Conservation (phyloP, 2,113 vertebrate species). For the Muntiacus muntjak region DNA sequence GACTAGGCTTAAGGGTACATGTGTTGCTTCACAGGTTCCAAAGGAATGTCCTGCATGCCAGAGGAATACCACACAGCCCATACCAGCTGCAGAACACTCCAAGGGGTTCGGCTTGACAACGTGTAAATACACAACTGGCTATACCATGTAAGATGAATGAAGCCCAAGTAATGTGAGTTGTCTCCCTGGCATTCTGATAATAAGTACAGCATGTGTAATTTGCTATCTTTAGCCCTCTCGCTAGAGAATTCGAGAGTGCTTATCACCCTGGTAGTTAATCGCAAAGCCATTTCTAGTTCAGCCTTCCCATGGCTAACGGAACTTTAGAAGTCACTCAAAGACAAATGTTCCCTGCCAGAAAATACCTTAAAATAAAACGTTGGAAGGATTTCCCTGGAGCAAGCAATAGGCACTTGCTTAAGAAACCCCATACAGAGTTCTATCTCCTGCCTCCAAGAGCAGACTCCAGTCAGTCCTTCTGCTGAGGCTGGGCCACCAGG, state of each 20-base stretch:
- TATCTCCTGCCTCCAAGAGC: not conserved
- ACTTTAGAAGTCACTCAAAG: conserved; percentile 66
- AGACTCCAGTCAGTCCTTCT: not conserved
- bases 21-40: not conserved
- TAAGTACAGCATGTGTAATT: not conserved
- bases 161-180: not conserved
- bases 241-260: conserved; percentile 51
- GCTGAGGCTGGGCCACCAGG: not conserved
- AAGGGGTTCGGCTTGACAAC: not conserved
- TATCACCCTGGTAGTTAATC: conserved; percentile 59
- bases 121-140: not conserved
- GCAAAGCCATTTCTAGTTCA: conserved; percentile 48
- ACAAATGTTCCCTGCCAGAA: conserved; percentile 61
- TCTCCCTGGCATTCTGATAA: not conserved
- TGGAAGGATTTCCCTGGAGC: conserved; percentile 37
- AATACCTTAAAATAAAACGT: conserved; percentile 55
- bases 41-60: not conserved
- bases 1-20: not conserved
- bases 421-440: not conserved
- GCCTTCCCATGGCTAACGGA: conserved; percentile 53
- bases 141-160: not conserved
- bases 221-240: conserved; percentile 50
- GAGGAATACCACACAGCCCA: not conserved
- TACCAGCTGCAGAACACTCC: not conserved
- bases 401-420: conserved; percentile 33